Base-by-base conservation (phyloP, 2,797 vertebrate species). In the Hippopotamyrus pictus region DNA sequence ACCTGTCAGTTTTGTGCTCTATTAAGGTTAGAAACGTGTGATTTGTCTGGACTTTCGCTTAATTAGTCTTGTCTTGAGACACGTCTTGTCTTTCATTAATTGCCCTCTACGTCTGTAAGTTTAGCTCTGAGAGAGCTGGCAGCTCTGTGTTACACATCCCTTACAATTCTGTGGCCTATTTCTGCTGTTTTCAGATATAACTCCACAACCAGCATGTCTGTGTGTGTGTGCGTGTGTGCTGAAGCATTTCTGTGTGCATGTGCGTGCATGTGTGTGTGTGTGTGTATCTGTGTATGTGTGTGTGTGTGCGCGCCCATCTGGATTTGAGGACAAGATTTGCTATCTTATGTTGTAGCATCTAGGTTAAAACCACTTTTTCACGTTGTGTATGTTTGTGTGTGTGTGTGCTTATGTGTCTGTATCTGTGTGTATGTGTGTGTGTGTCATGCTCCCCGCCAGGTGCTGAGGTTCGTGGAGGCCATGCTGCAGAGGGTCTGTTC, bases 391-490 rank as follows among this genome's bases (percentile, higher is more conserved):
- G 69, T 83, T 5, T 41, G 17, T 82, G 37, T 82, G 5, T 41
- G 73, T 82, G 29, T 37, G 14, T 76, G 33, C n/a, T 3, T 76
- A 3, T 76, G 25, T 73, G 4, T 5, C 12, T 12, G 6, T 25
- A 12, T 76, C 5, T 46, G 4, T 82, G 41, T 22, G 41, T 46
- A 2, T 79, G 14, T 76, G 1, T 76, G 5, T 11, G 17, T 59
- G n/a, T 59, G n/a, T 48, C 3, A 59, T 22, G 88, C 5, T 87
- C 3, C 87, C 48, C 50, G 89, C 57, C 94, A 99, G 98, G 96
- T 98, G 89, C 95, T 97, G 90, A 95, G 96, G 91, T 99, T 99
- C 17, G 96, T 98, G 86, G 95, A 92, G 1, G 93, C 96, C 25
- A 95, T 97, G 65, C 93, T 99, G 88, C 96, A 97, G 91, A 95